A percentile compares a stretch with the other conserved stretches of the same genome.
These are phyloP conservation scores for Therioaphis trifolii DNA, from an alignment of 2,888 invertebrate genomes.

Conservation along the genomic window DNA sequence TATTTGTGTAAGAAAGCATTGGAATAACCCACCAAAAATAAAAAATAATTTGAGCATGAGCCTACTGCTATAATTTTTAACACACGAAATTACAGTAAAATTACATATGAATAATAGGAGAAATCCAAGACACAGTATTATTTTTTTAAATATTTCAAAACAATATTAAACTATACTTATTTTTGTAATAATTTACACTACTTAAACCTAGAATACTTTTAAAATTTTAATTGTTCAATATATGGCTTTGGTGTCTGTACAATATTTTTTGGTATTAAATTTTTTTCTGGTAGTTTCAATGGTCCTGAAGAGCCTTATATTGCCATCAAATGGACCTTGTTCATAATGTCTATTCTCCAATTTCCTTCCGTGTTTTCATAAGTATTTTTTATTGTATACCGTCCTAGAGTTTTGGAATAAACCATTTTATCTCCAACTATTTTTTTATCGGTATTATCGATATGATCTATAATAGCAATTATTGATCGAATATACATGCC, in stretches of 20 bases:
- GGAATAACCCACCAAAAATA: conserved; percentile 1
- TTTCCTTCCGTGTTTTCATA: conserved; percentile 22
- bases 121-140: not conserved
- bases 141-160: not conserved
- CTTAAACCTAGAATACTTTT: conserved; percentile 30
- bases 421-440: conserved; percentile 32
- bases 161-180: not conserved
- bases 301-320: conserved; percentile 16
- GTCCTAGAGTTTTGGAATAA: conserved; percentile 26
- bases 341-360: conserved; percentile 37
- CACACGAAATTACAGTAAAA: too few species aligned
- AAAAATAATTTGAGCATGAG: not conserved
- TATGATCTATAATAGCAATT: conserved; percentile 56
- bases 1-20: not conserved
- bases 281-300: conserved; percentile 2
- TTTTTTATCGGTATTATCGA: conserved; percentile 15
- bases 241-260: conserved; percentile 22
- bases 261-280: conserved; percentile 37
- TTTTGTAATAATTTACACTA: conserved; percentile 29
- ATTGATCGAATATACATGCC: conserved; percentile 58
- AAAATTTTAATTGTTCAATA: conserved; percentile 18
- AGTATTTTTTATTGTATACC: conserved; percentile 25
- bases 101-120: conserved; percentile 15
- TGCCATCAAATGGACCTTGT: conserved; percentile 23
- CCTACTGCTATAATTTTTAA: too few species aligned